Base-by-base conservation (phyloP, 1,140 invertebrate species). In the Papilio aristodemus region DNA sequence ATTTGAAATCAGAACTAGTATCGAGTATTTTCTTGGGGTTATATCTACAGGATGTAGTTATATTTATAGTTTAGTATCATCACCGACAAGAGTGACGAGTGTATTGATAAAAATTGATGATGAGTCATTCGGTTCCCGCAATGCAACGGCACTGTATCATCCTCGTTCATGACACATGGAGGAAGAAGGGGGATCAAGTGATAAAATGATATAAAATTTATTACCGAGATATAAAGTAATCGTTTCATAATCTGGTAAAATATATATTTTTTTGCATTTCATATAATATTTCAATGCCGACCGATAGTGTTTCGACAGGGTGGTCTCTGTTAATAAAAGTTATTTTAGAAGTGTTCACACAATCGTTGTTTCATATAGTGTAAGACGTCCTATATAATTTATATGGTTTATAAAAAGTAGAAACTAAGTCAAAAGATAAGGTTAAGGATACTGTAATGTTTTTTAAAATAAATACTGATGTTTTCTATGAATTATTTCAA, bases 21-120 rank as follows among this genome's bases (percentile, higher is more conserved):
- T 3, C 19, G 46, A 54, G 22, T 54, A 25, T 54, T 19, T 54
- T 54, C 46, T 54, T 22, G 17, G 46, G 11, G 46, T 11, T 9
- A 5, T 22, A 54, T 54, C 27, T 6, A 17, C 46, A 54, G 46
- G 46, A 54, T 54, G 46, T 54, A 54, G 10, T 54, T 54, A 54
- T 11, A 54, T 54, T 54, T 25, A 54, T 54, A 54, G 46, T 54
- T 54, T 46, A 11, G 10, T 22, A 54, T 54, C 46, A 50, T 50
- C 10, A 10, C 46, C 22, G 19, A 54, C 46, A 54, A 22, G 17
- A 41, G 43, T 9, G 14, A 46, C 43, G 46, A 54, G 46, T 50
- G 17, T 22, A 11, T 50, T 54, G 46, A 54, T 54, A 54, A 54
- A 54, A 54, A 25, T 54, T 54, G 43, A 54, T 54, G 46, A 19